Evolutionary conservation across 2,797 vertebrate species (phyloP).

Genomic region (Tenualosa thibaudeaui): DNA sequence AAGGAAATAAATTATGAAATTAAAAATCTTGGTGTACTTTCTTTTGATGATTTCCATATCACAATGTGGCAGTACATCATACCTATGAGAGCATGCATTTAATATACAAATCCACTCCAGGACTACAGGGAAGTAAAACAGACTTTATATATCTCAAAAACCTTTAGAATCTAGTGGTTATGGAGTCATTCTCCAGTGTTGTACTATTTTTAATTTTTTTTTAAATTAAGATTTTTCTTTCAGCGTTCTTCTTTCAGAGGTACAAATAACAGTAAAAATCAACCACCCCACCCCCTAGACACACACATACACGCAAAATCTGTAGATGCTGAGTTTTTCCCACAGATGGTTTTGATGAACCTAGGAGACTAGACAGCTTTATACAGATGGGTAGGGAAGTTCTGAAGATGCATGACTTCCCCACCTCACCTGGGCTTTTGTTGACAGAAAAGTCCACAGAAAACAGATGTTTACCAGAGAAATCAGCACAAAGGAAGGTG

Average conservation of each 20-base stretch:
- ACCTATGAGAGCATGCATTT: background rate
- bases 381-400: background rate
- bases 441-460: background rate
- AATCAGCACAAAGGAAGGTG: background rate
- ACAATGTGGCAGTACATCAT: background rate
- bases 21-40: background rate
- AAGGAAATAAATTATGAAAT: background rate
- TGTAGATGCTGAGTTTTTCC: background rate
- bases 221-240: background rate
- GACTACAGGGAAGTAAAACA: background rate
- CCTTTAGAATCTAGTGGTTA: background rate
- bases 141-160: background rate
- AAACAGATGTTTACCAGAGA: slow-evolving; percentile 1
- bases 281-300: background rate
- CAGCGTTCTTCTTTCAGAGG: background rate
- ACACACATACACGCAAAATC: background rate
- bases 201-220: no score
- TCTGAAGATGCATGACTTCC: background rate
- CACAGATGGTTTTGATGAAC: slow-evolving; percentile 17
- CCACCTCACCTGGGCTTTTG: background rate
- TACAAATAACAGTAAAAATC: background rate
- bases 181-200: background rate
- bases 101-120: background rate
- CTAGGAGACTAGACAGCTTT: background rate
- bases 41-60: background rate